phyloP scores from a whole-genome alignment of 2,113 vertebrate genomes.

The Upupa epops region DNA sequence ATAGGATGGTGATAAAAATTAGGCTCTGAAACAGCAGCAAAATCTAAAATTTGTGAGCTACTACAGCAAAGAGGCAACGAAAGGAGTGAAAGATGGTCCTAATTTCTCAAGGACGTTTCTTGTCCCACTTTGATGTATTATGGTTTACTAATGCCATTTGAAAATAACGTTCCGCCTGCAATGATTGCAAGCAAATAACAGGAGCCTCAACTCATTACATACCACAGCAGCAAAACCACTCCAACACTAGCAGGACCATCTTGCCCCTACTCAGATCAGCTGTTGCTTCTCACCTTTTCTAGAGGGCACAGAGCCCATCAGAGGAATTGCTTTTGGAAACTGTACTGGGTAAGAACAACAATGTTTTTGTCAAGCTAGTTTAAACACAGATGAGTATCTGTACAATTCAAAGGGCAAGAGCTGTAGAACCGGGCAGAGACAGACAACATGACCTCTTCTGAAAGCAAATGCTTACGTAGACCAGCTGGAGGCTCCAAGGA shows the following conservation, averaged over 20 bases:
- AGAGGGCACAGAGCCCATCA: not conserved
- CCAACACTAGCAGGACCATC: not conserved
- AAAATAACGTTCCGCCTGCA: not conserved
- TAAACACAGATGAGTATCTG: not conserved
- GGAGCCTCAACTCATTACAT: not conserved
- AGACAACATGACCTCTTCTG: rapidly evolving
- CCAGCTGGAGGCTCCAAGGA: not conserved
- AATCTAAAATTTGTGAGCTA: not conserved
- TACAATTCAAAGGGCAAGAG: not conserved
- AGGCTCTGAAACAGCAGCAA: not conserved
- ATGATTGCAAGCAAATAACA: not conserved
- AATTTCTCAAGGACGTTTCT: not conserved
- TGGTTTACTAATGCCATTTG: not conserved
- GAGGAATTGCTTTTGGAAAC: not conserved
- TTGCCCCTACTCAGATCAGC: not conserved
- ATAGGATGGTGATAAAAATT: not conserved
- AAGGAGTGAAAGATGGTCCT: not conserved
- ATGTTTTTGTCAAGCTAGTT: not conserved
- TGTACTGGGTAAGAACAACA: not conserved
- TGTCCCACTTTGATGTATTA: not conserved
- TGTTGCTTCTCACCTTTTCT: not conserved
- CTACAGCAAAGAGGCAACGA: not conserved
- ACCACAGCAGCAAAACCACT: not conserved
- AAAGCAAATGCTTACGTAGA: not conserved
- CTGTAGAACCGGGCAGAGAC: not conserved